Evolutionary conservation across 2,888 invertebrate species (phyloP).

Genomic region (Lithosia quadra): DNA sequence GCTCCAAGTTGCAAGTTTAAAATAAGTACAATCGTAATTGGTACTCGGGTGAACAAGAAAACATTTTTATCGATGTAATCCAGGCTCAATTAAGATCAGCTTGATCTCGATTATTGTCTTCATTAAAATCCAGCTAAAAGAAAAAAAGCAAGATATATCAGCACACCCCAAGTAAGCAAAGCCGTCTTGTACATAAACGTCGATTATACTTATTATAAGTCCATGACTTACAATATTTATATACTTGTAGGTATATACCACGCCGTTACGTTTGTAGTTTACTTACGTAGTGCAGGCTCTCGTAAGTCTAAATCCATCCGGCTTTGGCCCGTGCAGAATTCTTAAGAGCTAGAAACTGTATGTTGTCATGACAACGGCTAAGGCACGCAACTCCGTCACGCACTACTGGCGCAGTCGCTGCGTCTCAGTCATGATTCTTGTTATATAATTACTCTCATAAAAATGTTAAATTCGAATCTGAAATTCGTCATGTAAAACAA

Average conservation of each 20-base stretch:
- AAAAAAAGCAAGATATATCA: no score
- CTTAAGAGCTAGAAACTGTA: slow-evolving; percentile 62
- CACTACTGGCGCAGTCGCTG: slow-evolving; percentile 54
- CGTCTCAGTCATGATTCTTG: slow-evolving; percentile 41
- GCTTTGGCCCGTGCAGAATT: slow-evolving; percentile 36
- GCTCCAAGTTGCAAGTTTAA: no score
- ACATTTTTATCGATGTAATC: no score
- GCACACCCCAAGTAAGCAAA: no score
- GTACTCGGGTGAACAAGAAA: no score
- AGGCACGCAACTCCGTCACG: slow-evolving; percentile 71
- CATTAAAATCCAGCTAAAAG: not conserved
- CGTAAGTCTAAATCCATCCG: slow-evolving; percentile 50
- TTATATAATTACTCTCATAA: slow-evolving; percentile 7
- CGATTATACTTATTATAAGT: slow-evolving; percentile 22
- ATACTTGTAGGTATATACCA: slow-evolving; percentile 19
- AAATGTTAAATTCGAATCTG: not conserved
- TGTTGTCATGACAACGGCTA: slow-evolving; percentile 65
- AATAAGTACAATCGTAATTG: no score
- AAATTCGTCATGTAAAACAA: not conserved
- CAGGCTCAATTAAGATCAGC: not conserved
- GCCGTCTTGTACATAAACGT: no score
- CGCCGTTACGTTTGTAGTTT: slow-evolving; percentile 29
- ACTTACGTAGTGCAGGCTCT: no score
- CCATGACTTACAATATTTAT: slow-evolving; percentile 18
- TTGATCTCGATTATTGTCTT: not conserved